Percentiles rank a stretch among this genome's conserved stretches.
Evolutionary conservation across 2,888 invertebrate genomes (phyloP).

Genomic region (Campoplex nolae): DNA sequence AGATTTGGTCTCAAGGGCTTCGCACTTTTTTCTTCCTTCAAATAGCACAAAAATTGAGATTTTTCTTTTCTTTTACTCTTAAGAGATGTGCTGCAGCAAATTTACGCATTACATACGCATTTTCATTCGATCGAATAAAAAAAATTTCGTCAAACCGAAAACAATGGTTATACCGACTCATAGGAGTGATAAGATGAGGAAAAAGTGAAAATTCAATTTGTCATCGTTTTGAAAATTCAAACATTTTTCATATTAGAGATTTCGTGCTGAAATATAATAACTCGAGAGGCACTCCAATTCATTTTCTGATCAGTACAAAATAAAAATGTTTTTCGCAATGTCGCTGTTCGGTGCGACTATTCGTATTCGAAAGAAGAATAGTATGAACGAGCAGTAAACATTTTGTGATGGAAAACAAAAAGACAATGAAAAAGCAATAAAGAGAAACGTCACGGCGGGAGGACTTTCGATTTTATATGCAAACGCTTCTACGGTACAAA

Average conservation of each 20-base stretch:
- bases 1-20: neutral
- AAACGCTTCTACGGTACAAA: slow-evolving; percentile 9
- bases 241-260: neutral
- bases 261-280: neutral
- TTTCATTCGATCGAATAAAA: neutral
- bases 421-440: slow-evolving; percentile 2
- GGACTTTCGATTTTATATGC: slow-evolving; percentile 17
- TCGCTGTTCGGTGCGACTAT: neutral
- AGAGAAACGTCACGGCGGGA: slow-evolving; percentile 17
- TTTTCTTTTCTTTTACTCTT: neutral
- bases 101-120: too few species aligned
- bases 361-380: neutral
- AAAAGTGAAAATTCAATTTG: neutral
- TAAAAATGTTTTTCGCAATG: neutral
- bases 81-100: too few species aligned
- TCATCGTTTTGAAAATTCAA: neutral
- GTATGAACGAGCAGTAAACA: neutral
- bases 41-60: neutral
- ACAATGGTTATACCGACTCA: neutral
- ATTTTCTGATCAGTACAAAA: neutral
- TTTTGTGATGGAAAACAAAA: neutral
- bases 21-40: neutral
- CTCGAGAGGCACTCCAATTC: neutral
- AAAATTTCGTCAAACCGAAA: neutral
- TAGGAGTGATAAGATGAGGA: neutral